A percentile compares a stretch with the other conserved stretches of the same genome.
Conservation (phyloP, 2,797 vertebrate species). For the Chromis chromis region DNA sequence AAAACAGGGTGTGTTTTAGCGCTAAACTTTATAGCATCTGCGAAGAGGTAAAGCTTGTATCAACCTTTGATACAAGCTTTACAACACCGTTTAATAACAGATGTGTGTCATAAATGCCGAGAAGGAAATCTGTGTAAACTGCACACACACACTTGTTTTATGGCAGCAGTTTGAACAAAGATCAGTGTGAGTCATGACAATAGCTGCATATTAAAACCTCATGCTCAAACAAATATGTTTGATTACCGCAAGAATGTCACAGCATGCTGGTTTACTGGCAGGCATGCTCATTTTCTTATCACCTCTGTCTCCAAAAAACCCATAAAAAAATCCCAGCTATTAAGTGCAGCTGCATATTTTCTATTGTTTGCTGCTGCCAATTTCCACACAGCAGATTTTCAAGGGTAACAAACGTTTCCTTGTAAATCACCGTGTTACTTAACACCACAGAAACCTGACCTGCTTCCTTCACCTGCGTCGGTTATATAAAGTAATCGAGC, state of each 20-base stretch:
- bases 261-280: neutral
- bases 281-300: neutral
- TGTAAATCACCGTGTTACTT: too few species aligned
- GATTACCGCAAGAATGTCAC: neutral
- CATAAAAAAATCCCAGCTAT: neutral
- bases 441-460: too few species aligned
- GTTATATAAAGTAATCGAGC: neutral
- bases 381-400: neutral
- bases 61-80: too few species aligned
- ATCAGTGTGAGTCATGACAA: slow-evolving; percentile 1
- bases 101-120: neutral
- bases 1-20: neutral
- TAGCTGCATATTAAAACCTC: neutral
- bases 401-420: too few species aligned
- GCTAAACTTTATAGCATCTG: neutral
- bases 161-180: neutral
- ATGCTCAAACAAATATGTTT: too few species aligned
- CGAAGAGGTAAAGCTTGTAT: neutral
- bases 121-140: neutral
- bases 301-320: neutral
- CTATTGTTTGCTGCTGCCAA: neutral
- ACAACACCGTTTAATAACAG: neutral
- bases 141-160: neutral
- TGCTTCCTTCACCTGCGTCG: too few species aligned
- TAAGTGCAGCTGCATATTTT: neutral